Evolutionary conservation across 1,140 invertebrate genomes (phyloP).

Genomic region (Berghia stephanieae): DNA sequence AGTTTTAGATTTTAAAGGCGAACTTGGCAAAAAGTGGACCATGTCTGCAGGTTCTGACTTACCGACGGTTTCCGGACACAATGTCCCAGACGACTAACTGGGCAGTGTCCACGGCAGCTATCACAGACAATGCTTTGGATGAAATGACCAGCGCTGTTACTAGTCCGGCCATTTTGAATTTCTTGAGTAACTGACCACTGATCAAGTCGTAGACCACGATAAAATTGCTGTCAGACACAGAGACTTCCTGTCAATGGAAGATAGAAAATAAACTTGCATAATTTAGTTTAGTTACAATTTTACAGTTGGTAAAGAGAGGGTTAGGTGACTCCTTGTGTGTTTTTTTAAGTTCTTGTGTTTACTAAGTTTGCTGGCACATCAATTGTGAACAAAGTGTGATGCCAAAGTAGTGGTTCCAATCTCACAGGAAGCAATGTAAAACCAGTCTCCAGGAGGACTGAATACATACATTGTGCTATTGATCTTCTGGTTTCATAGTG

Average conservation of each 20-base stretch:
- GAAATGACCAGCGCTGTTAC: conserved; percentile 84
- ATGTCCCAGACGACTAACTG: conserved; percentile 87
- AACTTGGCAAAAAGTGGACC: background rate
- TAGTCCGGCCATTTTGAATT: conserved; percentile 85
- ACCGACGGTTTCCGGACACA: conserved; percentile 75
- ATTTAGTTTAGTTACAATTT: background rate
- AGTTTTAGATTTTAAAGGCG: background rate
- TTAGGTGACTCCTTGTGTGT: no score
- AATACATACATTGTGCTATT: no score
- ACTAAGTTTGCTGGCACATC: no score
- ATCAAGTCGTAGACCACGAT: conserved; percentile 91
- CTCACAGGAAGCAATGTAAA: no score
- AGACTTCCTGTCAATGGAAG: conserved; percentile 74
- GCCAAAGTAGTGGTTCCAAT: background rate
- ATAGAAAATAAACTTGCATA: background rate
- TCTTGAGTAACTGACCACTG: conserved; percentile 89
- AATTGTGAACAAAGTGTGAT: no score
- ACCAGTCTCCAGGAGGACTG: no score
- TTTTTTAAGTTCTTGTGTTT: no score
- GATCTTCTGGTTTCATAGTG: no score
- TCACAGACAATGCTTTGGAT: conserved; percentile 80
- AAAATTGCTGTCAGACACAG: conserved; percentile 84
- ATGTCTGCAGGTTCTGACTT: conserved; percentile 18
- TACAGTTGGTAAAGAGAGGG: background rate
- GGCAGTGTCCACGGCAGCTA: conserved; percentile 82